These are phyloP conservation scores for Cyrtorhinus lividipennis DNA, from an alignment of 1,140 invertebrate genomes.

Conservation along the genomic window DNA sequence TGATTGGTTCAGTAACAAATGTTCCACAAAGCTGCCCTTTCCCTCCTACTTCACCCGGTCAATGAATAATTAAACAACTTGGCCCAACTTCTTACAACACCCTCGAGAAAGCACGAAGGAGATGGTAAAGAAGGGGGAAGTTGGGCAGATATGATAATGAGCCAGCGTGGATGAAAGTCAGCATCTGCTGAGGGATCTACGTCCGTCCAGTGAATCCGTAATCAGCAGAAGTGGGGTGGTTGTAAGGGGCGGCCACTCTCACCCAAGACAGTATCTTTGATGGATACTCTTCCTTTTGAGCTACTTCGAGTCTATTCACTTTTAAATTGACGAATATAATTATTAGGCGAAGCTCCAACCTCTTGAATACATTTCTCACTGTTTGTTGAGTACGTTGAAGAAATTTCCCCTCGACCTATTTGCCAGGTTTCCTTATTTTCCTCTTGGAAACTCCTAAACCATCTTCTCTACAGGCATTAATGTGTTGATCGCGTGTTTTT, in stretches of 20 bases:
- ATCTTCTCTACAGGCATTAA: too few relatives aligned
- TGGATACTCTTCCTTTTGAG: too few relatives aligned
- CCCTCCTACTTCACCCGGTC: background rate
- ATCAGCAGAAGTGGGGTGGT: background rate
- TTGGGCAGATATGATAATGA: background rate
- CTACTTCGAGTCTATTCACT: too few relatives aligned
- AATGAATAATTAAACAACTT: background rate
- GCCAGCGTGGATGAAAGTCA: background rate
- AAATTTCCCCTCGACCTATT: too few relatives aligned
- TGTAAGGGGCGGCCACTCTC: background rate
- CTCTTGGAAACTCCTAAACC: too few relatives aligned
- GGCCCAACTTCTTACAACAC: background rate
- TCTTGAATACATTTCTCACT: too few relatives aligned
- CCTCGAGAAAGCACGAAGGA: background rate
- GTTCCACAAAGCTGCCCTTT: background rate
- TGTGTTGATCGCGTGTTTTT: too few relatives aligned
- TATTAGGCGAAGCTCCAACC: too few relatives aligned
- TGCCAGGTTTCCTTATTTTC: too few relatives aligned
- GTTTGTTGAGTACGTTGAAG: too few relatives aligned
- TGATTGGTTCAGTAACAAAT: background rate
- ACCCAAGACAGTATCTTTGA: background rate
- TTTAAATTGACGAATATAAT: too few relatives aligned
- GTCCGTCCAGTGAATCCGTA: background rate
- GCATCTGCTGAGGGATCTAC: background rate
- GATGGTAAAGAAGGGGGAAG: background rate